Base-by-base conservation (phyloP, 2,797 vertebrate genomes). In the Ceyx erithaca region DNA sequence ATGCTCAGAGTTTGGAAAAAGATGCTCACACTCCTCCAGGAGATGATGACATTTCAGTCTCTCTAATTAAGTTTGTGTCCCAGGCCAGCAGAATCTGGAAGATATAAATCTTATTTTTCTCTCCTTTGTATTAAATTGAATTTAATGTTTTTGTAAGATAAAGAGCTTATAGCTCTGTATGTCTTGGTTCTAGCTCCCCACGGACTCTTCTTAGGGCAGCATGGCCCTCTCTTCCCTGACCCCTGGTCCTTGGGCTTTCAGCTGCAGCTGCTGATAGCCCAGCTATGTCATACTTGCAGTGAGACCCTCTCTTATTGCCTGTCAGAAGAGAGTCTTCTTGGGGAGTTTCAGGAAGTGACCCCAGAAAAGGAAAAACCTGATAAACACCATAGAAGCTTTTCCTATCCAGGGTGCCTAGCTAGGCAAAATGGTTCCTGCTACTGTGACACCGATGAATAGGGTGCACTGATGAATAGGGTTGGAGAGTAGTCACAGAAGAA, bases 41-140 rank as follows among this genome's bases (percentile, higher is more conserved):
- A 94, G 85, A 93, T 62, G 78, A 96, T 94, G 90, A 92, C 77
- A 92, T 93, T 92, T 84, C 76, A 90, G 80, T 94, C 89, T 87
- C 87, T 89, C 73, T 85, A 94, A 93, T 94, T 81, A 75, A 85
- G 81, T 94, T 94, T 73, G 41, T 66, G 72, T 90, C 81, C 67
- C 77, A 89, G 78, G 77, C 79, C 55, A 93, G 80, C 45, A 71
- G 59, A 95, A 87, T 31, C 66, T 90, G 58, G 63, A 80, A 94
- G 93, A 93, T 75, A 89, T 6, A 90, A 87, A 91, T 90, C 92
- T 89, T 58, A 76, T 84, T 85, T 93, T 80, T 0, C 48, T 28
- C 79, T 61, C n/a, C 51, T 88, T 85, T 87, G 82, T 89, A 89
- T 88, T 90, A 86, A 87, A 94, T 83, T 66, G 35, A 70, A 83